phyloP scores from a whole-genome alignment of 2,888 invertebrate genomes.

The Dynastes tityus region DNA sequence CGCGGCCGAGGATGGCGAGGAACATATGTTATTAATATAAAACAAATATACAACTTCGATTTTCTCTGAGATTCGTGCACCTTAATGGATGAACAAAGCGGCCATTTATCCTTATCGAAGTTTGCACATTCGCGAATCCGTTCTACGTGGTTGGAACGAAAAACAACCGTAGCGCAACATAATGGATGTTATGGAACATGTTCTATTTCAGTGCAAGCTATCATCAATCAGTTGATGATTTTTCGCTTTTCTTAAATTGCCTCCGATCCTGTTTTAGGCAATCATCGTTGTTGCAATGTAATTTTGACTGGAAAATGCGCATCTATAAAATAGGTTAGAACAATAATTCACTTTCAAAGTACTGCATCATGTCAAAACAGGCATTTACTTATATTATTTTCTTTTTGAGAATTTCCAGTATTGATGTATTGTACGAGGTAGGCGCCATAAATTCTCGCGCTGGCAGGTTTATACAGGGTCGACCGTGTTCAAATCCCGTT shows the following conservation, averaged over 20 bases:
- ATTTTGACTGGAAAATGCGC: not conserved
- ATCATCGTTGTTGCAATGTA: too few species aligned
- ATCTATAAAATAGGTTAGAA: not conserved
- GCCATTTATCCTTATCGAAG: conserved; percentile 27
- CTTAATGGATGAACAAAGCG: conserved; percentile 33
- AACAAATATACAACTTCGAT: conserved; percentile 42
- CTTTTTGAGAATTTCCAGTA: too few species aligned
- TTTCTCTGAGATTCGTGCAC: conserved; percentile 8
- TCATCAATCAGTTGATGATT: conserved; percentile 6
- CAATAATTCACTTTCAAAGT: not conserved
- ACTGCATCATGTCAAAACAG: too few species aligned
- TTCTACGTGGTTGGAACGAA: not conserved
- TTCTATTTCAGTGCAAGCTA: not conserved
- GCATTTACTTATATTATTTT: too few species aligned
- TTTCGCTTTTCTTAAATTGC: not conserved
- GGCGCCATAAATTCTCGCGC: too few species aligned
- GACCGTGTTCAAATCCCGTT: too few species aligned
- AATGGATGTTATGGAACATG: conserved; percentile 25
- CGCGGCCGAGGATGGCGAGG: not conserved
- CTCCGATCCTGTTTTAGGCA: not conserved
- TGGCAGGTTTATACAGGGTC: too few species aligned
- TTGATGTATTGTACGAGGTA: too few species aligned
- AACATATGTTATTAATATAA: conserved; percentile 39
- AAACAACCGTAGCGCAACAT: not conserved
- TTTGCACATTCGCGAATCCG: conserved; percentile 21